These are phyloP conservation scores for Cylas formicarius DNA, from an alignment of 1,140 invertebrate genomes.

Conservation along the genomic window DNA sequence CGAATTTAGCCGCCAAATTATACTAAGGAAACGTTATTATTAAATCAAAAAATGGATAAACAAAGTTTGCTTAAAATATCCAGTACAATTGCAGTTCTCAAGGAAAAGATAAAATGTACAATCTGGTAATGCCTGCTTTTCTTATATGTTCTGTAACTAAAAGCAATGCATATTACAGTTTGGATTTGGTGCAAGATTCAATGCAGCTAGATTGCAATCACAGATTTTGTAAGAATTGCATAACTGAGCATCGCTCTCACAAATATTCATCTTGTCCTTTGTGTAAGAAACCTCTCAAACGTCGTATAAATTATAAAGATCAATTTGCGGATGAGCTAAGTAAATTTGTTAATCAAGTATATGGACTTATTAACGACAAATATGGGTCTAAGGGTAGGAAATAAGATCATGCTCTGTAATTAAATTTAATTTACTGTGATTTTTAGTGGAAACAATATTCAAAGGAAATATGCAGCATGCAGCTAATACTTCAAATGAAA, in stretches of 20 bases:
- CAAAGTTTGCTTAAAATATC: slow-evolving; percentile 13
- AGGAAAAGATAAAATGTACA: slow-evolving; percentile 20
- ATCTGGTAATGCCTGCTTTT: slow-evolving; percentile 18
- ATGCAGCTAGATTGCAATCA: slow-evolving; percentile 19
- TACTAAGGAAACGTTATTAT: no score
- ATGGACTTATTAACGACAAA: slow-evolving; percentile 14
- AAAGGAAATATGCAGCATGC: no score
- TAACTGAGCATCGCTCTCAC: not conserved
- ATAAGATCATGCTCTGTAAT: slow-evolving; percentile 1
- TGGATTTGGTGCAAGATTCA: slow-evolving; percentile 12
- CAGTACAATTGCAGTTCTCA: slow-evolving; percentile 7
- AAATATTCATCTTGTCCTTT: slow-evolving; percentile 14
- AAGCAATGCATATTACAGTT: slow-evolving; percentile 7
- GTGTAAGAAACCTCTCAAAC: slow-evolving; percentile 15
- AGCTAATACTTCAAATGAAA: no score
- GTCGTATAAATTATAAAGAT: slow-evolving; percentile 15
- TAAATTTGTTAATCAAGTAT: slow-evolving; percentile 13
- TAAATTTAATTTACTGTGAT: not conserved
- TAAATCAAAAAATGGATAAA: slow-evolving; percentile 15
- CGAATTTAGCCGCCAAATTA: no score
- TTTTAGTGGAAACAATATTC: slow-evolving; percentile 1
- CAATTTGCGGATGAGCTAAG: slow-evolving; percentile 12
- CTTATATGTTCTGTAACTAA: not conserved
- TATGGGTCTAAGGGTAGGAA: slow-evolving; percentile 16
- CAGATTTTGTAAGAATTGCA: slow-evolving; percentile 16